These are phyloP conservation scores for Tinea trinotella DNA, from an alignment of 2,888 invertebrate species.

Conservation along the genomic window DNA sequence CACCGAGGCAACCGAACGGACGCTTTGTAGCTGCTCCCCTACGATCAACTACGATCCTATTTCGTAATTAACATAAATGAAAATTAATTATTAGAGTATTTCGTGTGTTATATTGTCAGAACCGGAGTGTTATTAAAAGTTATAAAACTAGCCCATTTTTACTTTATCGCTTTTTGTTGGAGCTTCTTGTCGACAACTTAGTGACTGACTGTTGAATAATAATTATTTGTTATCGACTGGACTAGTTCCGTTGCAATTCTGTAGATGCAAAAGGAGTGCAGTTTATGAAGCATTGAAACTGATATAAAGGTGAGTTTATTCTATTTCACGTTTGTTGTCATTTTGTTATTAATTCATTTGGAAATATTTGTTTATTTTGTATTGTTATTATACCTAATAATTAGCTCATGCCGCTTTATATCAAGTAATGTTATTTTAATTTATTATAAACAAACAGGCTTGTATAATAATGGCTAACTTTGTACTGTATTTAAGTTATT, in stretches of 20 bases:
- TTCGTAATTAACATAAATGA: conserved; percentile 50
- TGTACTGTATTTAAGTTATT: too few relatives aligned
- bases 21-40: conserved; percentile 42
- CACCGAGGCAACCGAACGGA: conserved; percentile 45
- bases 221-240: conserved; percentile 28
- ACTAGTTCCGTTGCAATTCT: conserved; percentile 8
- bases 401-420: too few relatives aligned
- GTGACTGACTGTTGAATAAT: conserved; percentile 36
- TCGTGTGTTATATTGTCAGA: conserved; percentile 45
- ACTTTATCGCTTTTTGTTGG: background rate
- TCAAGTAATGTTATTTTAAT: background rate
- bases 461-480: too few relatives aligned
- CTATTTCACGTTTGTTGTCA: background rate
- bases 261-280: conserved; percentile 17
- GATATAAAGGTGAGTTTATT: conserved; percentile 12
- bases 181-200: conserved; percentile 20
- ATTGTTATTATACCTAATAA: too few relatives aligned
- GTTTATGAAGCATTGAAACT: conserved; percentile 12
- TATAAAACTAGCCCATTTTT: background rate
- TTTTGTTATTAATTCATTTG: background rate
- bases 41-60: conserved; percentile 38
- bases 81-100: conserved; percentile 42
- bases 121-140: conserved; percentile 45
- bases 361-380: conserved; percentile 8
- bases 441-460: background rate